These are phyloP conservation scores for Cyclina sinensis DNA, from an alignment of 1,140 invertebrate genomes.

Conservation along the genomic window DNA sequence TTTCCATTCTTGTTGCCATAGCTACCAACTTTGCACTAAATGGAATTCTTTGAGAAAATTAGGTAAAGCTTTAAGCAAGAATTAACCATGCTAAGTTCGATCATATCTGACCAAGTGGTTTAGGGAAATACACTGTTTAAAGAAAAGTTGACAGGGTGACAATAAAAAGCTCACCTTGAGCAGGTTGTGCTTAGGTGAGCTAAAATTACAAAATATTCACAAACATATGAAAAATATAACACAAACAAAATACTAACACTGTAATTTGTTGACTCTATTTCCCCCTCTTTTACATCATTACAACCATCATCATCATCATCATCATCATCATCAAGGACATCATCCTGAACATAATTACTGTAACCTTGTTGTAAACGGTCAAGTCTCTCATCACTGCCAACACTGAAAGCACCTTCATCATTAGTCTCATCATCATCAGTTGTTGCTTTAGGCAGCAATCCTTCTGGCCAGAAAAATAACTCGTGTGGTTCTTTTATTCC, in stretches of 20 bases:
- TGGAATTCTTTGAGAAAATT: too few species aligned
- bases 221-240: too few species aligned
- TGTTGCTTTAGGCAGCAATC: conserved; percentile 74
- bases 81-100: too few species aligned
- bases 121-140: too few species aligned
- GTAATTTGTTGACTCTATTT: neutral
- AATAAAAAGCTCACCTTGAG: too few species aligned
- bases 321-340: conserved; percentile 41
- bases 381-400: neutral
- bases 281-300: conserved; percentile 61
- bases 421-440: conserved; percentile 63
- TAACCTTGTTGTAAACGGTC: conserved; percentile 25
- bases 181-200: too few species aligned
- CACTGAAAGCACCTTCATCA: conserved; percentile 36
- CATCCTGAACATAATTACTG: conserved; percentile 52
- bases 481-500: conserved; percentile 88
- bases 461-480: conserved; percentile 90
- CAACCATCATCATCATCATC: conserved; percentile 68
- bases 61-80: too few species aligned
- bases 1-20: too few species aligned
- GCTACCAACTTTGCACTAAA: too few species aligned
- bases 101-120: too few species aligned
- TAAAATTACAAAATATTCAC: too few species aligned
- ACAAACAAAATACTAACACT: conserved; percentile 7
- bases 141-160: too few species aligned